Evolutionary conservation across 2,797 vertebrate species (phyloP).

Genomic region (Sphenopsis melanotis): DNA sequence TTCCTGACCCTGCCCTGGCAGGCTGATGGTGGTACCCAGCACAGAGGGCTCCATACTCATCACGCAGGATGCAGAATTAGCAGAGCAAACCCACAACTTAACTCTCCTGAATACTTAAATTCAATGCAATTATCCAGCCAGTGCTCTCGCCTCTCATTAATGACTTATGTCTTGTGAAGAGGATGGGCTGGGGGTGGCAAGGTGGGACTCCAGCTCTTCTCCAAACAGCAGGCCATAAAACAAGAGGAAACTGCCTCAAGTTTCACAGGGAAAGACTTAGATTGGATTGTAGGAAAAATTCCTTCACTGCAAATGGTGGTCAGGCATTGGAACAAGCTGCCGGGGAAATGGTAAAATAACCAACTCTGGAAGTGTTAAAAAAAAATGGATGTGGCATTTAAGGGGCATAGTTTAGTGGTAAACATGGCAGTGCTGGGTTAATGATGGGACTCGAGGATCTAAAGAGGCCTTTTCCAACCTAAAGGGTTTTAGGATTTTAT

Average conservation of each 20-base stretch:
- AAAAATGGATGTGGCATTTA: not conserved
- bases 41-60: fast-evolving
- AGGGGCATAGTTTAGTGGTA: not conserved
- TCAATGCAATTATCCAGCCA: not conserved
- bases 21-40: not conserved
- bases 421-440: not conserved
- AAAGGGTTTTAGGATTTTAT: not conserved
- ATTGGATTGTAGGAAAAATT: not conserved
- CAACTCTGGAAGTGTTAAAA: not conserved
- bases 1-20: not conserved
- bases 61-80: not conserved
- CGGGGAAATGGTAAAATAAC: not conserved
- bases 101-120: not conserved
- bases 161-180: fast-evolving
- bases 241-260: not conserved
- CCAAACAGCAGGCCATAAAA: not conserved
- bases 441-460: not conserved
- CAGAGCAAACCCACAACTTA: not conserved
- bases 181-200: not conserved
- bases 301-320: not conserved
- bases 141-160: not conserved
- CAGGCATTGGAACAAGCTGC: not conserved
- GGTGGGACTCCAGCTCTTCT: not conserved
- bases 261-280: not conserved
- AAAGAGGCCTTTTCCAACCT: not conserved